These are phyloP conservation scores for Spatula clypeata DNA, from an alignment of 2,797 vertebrate genomes.

Conservation along the genomic window DNA sequence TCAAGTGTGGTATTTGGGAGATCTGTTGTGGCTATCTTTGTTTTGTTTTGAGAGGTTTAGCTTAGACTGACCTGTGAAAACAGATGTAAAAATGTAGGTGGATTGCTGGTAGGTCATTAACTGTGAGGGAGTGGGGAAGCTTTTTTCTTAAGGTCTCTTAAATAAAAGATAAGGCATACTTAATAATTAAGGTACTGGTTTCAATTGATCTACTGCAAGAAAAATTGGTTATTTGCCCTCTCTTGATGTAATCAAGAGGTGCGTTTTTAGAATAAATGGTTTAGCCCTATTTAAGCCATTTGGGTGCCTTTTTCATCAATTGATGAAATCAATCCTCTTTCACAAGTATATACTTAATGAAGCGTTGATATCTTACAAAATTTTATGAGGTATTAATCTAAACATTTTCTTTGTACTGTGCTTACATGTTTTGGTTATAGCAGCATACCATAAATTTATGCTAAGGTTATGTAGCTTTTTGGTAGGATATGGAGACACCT, in stretches of 20 bases:
- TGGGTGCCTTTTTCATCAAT: not conserved
- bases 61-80: not conserved
- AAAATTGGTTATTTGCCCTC: not conserved
- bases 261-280: not conserved
- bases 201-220: not conserved
- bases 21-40: not conserved
- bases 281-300: not conserved
- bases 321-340: not conserved
- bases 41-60: not conserved
- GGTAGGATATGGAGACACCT: not conserved
- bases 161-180: not conserved
- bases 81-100: not conserved
- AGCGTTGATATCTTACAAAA: not conserved
- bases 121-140: not conserved
- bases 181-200: not conserved
- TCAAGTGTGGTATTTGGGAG: not conserved
- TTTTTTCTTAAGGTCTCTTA: not conserved
- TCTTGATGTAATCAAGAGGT: not conserved
- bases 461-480: not conserved
- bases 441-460: not conserved
- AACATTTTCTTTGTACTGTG: not conserved
- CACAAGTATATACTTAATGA: not conserved
- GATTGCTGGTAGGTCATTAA: not conserved
- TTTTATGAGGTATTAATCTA: not conserved
- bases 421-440: not conserved